Base-by-base conservation (phyloP, 2,888 invertebrate species). In the Hololepta plana region DNA sequence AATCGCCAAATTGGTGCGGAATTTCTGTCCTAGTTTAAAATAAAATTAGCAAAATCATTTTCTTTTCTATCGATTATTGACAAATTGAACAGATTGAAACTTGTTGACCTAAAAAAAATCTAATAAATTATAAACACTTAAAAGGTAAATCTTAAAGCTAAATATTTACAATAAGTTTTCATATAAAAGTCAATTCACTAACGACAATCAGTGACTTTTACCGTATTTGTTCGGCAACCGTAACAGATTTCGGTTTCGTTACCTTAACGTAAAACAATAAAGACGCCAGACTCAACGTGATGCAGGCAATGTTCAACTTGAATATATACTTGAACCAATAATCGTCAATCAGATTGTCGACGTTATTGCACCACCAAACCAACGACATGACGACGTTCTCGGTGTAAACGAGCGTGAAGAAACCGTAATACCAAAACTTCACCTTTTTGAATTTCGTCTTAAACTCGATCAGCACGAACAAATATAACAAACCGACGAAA, bases 381-480 rank as follows among this genome's bases (percentile, higher is more conserved):
- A 67, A 48, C n/a, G 74, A 70, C 56, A 80, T 70, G 10, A 63
- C 41, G 23, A 72, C 53, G 40, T 73, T 77, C 52, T 82, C 75
- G 14, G 59, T 37, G 31, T 72, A 64, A 23, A 71, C 66, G 23
- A 77, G 55, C 26, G 64, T 46, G 41, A 75, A 67, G 56, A 72
- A 82, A 26, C 67, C 62, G 34, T 64, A 54, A 39, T 77, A 70
- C 64, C 79, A 74, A 27, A 68, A 58, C 3, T 71, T 66, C 11
- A 75, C 66, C 42, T 72, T 70, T 36, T 69, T 71, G 46, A 81
- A 81, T 48, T 72, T 71, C 28, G 80, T 65, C 46, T 77, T 73
- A 41, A 81, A 79, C 53, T 82, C 82, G 44, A 82, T 68, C 22
- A 80, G 57, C 42, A 75, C 72, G 46, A 80, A 73, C 28, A 79